A percentile compares a stretch with the other conserved stretches of the same genome.
phyloP scores from a whole-genome alignment of 2,797 vertebrate genomes.

The Leptoclinus maculatus region DNA sequence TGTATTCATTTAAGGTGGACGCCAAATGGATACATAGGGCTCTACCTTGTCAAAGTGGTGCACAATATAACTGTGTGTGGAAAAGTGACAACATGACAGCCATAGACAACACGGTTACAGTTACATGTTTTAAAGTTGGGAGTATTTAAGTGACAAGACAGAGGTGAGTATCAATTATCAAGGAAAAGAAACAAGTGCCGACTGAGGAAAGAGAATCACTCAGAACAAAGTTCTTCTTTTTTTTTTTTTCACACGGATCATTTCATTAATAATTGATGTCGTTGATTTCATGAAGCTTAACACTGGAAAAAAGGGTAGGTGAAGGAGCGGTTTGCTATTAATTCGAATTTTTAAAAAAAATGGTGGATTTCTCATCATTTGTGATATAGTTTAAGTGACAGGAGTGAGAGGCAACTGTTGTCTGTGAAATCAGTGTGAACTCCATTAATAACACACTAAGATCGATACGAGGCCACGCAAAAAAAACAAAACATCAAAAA shows the following conservation, averaged over 20 bases:
- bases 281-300: conserved; percentile 44
- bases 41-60: conserved; percentile 73
- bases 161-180: conserved; percentile 52
- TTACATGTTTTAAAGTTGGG: conserved; percentile 22
- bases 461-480: conserved; percentile 65
- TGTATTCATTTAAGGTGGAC: conserved; percentile 77
- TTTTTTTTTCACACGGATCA: conserved; percentile 30
- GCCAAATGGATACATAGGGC: conserved; percentile 80
- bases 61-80: conserved; percentile 60
- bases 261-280: conserved; percentile 51
- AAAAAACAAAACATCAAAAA: conserved; percentile 1
- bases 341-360: neutral
- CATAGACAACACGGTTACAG: conserved; percentile 69
- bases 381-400: conserved; percentile 23
- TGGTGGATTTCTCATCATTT: conserved; percentile 65
- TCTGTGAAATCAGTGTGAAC: conserved; percentile 53
- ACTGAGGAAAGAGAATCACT: conserved; percentile 77
- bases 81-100: conserved; percentile 69
- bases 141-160: conserved; percentile 60
- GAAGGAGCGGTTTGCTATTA: conserved; percentile 48
- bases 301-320: conserved; percentile 30
- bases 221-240: conserved; percentile 53
- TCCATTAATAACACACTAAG: conserved; percentile 40
- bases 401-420: conserved; percentile 29
- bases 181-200: conserved; percentile 70